Base-by-base conservation (phyloP, 2,797 vertebrate genomes). In the Adrianichthys oophorus region DNA sequence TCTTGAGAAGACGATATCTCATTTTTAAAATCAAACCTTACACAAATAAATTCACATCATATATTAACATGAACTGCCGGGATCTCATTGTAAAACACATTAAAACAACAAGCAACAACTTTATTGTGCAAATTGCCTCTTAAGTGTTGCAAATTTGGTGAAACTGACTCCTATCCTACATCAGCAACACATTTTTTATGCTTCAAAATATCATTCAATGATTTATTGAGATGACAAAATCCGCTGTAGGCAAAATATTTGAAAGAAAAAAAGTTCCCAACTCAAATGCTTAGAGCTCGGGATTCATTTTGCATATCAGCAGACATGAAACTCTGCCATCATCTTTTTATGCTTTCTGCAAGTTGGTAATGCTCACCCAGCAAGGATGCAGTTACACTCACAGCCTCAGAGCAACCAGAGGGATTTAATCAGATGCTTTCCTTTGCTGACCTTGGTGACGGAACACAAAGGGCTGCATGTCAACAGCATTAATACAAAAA, bases 361-460 rank as follows among this genome's bases (percentile, higher is more conserved):
- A 43, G 51, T 70, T 54, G n/a, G 45, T n/a, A 8, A 49, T 62
- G 72, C 70, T 70, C 51, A 65, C 23, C 60, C 2, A 7, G 18
- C 50, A 50, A 3, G 4, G 4, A 56, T 56, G 37, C 68, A 62
- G 48, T 62, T 60, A 64, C 53, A 76, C 56, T 66, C 69, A 14
- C 13, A 70, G 45, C 72, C 17, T 1, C 56, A 68, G 57, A 64
- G 60, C 65, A 79, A 59, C 51, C 60, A 48, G 45, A 68, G n/a
- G 43, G 63, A 76, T 78, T 73, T 62, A 72, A 78, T 77, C 75
- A 54, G 53, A 63, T 59, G 48, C 72, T 73, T 80, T 59, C 43
- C 49, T 52, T 69, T 1, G 1, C 56, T 68, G 80, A 82, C 80
- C 79, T 79, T 79, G 73, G 76, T 75, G 65, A 61, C 62, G 40